A percentile compares a stretch with the other conserved stretches of the same genome.
These are phyloP conservation scores for Archocentrus centrarchus DNA, from an alignment of 2,113 vertebrate species.

Conservation along the genomic window DNA sequence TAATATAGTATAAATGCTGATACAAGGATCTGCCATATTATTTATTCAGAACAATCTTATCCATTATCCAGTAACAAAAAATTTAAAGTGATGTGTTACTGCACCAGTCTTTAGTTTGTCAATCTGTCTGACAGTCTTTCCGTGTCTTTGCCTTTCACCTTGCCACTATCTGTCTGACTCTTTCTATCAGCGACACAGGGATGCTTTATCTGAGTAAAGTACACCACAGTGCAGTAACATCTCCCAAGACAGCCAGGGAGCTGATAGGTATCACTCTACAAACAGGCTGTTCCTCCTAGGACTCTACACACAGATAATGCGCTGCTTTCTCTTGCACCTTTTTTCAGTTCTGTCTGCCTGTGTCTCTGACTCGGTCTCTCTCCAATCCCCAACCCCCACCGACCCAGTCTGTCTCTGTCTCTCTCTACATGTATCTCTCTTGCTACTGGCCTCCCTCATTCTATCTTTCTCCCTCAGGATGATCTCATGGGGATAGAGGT, in stretches of 20 bases:
- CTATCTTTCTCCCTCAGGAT: constrained; percentile 53
- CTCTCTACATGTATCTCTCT: constrained; percentile 11
- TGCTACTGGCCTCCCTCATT: constrained; percentile 18
- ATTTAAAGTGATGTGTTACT: constrained; percentile 34
- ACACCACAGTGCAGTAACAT: constrained; percentile 74
- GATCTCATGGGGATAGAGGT: constrained; percentile 66
- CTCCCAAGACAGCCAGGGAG: constrained; percentile 72
- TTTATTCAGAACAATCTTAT: constrained; percentile 5
- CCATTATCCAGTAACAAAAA: not conserved
- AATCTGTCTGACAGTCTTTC: constrained; percentile 53
- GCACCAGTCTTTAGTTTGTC: constrained; percentile 53
- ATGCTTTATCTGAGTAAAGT: constrained; percentile 76
- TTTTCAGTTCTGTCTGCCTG: constrained; percentile 46
- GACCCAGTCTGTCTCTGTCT: constrained; percentile 12
- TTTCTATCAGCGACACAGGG: constrained; percentile 62
- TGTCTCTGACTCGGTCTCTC: constrained; percentile 51
- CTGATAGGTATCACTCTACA: constrained; percentile 80
- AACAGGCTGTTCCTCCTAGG: constrained; percentile 74
- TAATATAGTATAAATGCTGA: not conserved
- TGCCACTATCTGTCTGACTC: constrained; percentile 68
- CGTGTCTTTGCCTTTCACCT: constrained; percentile 67
- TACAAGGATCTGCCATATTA: not conserved
- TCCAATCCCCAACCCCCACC: not conserved
- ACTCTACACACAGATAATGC: constrained; percentile 69
- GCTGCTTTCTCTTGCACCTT: constrained; percentile 46